A percentile compares a stretch with the other conserved stretches of the same genome.
Evolutionary conservation across 1,140 invertebrate species (phyloP).

Genomic region (Panonychus citri): DNA sequence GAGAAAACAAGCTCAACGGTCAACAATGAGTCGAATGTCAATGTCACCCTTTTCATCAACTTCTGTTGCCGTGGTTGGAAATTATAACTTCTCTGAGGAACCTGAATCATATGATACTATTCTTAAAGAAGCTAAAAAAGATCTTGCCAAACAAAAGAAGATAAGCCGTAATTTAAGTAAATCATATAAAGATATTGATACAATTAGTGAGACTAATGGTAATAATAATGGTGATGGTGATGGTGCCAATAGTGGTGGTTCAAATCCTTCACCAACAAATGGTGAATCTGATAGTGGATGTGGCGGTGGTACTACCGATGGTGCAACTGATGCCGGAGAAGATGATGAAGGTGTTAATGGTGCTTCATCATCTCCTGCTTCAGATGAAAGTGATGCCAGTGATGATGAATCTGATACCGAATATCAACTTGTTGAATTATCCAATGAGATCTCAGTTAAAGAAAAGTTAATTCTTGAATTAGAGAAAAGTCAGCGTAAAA

Average conservation of each 20-base stretch:
- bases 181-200: neutral
- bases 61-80: constrained; percentile 1
- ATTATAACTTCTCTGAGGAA: constrained; percentile 11
- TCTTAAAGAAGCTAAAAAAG: constrained; percentile 38
- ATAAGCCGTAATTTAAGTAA: constrained; percentile 14
- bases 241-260: constrained; percentile 11
- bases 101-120: constrained; percentile 21
- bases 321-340: constrained; percentile 17
- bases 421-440: constrained; percentile 11
- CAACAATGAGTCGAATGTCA: constrained; percentile 17
- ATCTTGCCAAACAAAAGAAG: constrained; percentile 32
- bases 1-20: constrained; percentile 28
- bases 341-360: constrained; percentile 18
- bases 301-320: constrained; percentile 17
- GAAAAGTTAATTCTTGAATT: constrained; percentile 78
- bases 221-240: constrained; percentile 7
- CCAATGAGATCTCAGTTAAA: constrained; percentile 16
- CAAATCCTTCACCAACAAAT: constrained; percentile 13
- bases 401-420: constrained; percentile 6
- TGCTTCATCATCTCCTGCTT: constrained; percentile 13
- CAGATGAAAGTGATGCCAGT: constrained; percentile 6
- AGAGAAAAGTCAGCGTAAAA: constrained; percentile 55
- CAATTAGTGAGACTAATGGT: constrained; percentile 3
- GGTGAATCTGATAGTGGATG: constrained; percentile 27
- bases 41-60: constrained; percentile 14